phyloP scores from a whole-genome alignment of 2,113 vertebrate species.

The Addax nasomaculatus region DNA sequence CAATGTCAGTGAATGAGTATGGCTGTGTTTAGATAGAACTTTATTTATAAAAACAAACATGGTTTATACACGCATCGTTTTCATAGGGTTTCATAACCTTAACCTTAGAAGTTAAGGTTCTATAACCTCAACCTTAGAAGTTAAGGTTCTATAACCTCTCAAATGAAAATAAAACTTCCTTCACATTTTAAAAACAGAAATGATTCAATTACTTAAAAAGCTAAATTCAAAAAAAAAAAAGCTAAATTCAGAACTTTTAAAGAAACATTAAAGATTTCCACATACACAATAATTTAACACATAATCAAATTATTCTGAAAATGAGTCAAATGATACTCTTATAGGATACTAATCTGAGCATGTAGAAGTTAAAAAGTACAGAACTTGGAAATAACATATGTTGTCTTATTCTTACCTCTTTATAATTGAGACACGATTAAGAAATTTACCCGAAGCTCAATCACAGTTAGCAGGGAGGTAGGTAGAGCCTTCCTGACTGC shows the following conservation, averaged over 20 bases:
- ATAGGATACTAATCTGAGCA: background rate
- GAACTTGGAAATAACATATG: background rate
- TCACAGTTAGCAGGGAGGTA: background rate
- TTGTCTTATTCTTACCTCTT: background rate
- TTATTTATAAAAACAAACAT: conserved; percentile 6
- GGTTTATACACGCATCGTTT: background rate
- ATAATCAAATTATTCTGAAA: background rate
- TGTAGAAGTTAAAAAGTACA: background rate
- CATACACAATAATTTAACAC: background rate
- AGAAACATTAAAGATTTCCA: background rate
- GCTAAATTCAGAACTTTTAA: background rate
- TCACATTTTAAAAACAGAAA: conserved; percentile 25
- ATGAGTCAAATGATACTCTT: background rate
- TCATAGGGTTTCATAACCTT: background rate
- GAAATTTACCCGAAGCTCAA: background rate
- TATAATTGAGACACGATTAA: background rate
- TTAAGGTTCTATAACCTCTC: background rate
- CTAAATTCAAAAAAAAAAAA: conserved; percentile 1
- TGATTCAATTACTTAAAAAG: background rate
- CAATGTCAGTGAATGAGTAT: background rate
- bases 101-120: background rate
- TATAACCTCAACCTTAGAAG: background rate
- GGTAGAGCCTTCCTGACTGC: background rate
- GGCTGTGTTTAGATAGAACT: background rate
- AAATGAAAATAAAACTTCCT: background rate